These are phyloP conservation scores for Noctua janthe DNA, from an alignment of 2,888 invertebrate species.

Conservation along the genomic window DNA sequence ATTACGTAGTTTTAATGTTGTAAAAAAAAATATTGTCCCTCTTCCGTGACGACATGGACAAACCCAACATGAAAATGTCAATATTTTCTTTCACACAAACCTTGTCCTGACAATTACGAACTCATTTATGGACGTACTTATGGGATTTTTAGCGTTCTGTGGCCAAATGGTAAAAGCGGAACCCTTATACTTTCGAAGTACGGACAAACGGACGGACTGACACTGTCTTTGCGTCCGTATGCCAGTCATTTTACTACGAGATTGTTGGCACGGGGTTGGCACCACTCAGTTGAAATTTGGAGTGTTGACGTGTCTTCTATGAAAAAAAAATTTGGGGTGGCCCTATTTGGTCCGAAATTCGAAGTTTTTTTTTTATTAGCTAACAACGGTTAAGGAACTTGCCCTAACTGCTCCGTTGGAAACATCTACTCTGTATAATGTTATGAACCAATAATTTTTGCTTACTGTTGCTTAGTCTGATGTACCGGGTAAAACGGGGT, in stretches of 20 bases:
- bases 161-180: background rate
- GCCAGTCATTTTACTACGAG: background rate
- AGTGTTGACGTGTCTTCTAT: background rate
- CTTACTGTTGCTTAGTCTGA: too few relatives aligned
- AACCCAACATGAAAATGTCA: background rate
- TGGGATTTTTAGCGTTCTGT: background rate
- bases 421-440: background rate
- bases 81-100: background rate
- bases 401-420: too few relatives aligned
- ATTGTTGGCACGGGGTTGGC: background rate
- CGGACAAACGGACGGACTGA: too few relatives aligned
- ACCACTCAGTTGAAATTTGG: background rate
- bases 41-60: background rate
- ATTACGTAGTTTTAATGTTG: slow-evolving; percentile 18
- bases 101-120: too few relatives aligned
- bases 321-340: background rate
- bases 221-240: background rate
- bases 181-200: background rate
- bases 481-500: too few relatives aligned
- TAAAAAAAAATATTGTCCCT: background rate
- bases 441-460: too few relatives aligned
- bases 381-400: background rate
- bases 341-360: background rate
- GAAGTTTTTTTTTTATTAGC: background rate
- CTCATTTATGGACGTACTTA: background rate